Conservation (phyloP, 2,113 vertebrate genomes). For the Lycocorax pyrrhopterus region DNA sequence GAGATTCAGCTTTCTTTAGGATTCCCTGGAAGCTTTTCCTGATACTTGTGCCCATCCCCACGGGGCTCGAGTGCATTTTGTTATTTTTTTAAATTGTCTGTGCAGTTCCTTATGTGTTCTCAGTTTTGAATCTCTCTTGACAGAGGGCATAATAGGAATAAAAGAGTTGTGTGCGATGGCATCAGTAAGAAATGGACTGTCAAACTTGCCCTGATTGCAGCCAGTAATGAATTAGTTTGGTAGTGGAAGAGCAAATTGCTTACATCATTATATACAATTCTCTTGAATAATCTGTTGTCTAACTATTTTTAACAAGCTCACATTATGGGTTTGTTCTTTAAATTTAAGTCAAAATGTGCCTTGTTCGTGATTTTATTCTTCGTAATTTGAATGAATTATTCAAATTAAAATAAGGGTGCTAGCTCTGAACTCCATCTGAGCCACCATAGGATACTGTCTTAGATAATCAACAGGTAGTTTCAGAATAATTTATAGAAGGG, state of each 20-base stretch:
- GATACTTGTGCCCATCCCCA: not conserved
- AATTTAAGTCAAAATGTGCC: not conserved
- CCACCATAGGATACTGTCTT: accelerated
- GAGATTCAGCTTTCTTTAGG: not conserved
- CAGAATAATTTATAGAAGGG: not conserved
- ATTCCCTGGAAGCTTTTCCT: not conserved
- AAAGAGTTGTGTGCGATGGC: not conserved
- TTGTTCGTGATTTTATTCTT: not conserved
- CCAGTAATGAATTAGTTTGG: not conserved
- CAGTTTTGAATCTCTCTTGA: not conserved
- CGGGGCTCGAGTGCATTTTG: not conserved
- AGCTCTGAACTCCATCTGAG: not conserved
- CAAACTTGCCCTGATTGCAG: not conserved
- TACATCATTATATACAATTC: not conserved
- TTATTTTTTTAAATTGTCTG: not conserved
- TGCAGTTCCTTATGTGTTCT: not conserved
- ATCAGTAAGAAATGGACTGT: not conserved
- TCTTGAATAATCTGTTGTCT: not conserved
- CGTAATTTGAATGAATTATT: not conserved
- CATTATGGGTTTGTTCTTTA: not conserved
- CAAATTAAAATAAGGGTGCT: not conserved
- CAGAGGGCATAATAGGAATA: not conserved
- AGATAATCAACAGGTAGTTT: not conserved
- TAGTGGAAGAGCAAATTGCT: not conserved
- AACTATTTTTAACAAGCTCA: not conserved